Percentiles rank a stretch among this genome's conserved stretches.
Evolutionary conservation across 2,888 invertebrate species (phyloP).

Genomic region (Silvanus unidentatus): DNA sequence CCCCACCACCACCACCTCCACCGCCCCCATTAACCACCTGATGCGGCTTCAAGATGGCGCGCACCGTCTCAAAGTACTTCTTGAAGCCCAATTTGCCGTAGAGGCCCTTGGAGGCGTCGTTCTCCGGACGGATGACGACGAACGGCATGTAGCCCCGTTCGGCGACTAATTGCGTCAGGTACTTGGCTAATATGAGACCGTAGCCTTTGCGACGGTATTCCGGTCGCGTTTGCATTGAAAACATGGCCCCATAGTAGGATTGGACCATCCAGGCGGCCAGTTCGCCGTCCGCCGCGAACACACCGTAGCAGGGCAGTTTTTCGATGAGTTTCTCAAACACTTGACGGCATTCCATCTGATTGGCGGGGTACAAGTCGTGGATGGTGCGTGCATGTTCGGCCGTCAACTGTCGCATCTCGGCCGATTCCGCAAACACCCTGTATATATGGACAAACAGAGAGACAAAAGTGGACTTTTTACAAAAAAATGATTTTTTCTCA

Average conservation of each 20-base stretch:
- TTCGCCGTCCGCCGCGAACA: constrained; percentile 65
- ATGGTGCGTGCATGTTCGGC: constrained; percentile 76
- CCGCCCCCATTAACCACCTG: constrained; percentile 29
- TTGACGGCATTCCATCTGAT: constrained; percentile 80
- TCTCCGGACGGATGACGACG: constrained; percentile 81
- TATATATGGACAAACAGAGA: constrained; percentile 5
- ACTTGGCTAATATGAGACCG: constrained; percentile 67
- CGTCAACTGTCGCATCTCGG: constrained; percentile 68
- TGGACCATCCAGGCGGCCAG: constrained; percentile 89
- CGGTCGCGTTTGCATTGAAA: constrained; percentile 76
- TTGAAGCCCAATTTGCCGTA: constrained; percentile 79
- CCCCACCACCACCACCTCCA: not conserved
- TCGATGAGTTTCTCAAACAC: constrained; percentile 74
- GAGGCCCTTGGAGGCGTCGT: constrained; percentile 77
- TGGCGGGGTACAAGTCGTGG: constrained; percentile 81
- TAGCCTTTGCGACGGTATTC: constrained; percentile 50
- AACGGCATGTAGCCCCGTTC: constrained; percentile 68
- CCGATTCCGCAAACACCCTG: constrained; percentile 52
- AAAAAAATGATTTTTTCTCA: too few species aligned
- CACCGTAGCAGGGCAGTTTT: constrained; percentile 73
- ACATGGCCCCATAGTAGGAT: constrained; percentile 87
- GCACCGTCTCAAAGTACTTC: constrained; percentile 72
- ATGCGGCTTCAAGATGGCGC: constrained; percentile 67
- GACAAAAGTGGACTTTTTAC: not conserved
- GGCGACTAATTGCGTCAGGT: constrained; percentile 47